Base-by-base conservation (phyloP, 2,113 vertebrate species). In the Coregonus clupeaformis region DNA sequence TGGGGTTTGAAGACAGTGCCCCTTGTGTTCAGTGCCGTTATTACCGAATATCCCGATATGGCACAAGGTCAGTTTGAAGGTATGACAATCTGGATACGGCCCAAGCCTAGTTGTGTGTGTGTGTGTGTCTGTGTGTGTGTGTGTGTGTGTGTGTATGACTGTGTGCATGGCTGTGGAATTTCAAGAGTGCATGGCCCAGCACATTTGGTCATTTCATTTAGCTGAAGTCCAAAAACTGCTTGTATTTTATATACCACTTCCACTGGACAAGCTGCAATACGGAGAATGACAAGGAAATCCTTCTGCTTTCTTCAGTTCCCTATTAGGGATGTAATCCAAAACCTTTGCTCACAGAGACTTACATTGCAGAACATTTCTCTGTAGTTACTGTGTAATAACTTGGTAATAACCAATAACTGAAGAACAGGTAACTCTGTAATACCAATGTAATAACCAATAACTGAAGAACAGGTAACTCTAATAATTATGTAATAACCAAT, bases 71-170 rank as follows among this genome's bases (percentile, higher is more conserved):
- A 30, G 30, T 30, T 5, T 30, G 30, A 5, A 30, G 30, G 30
- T 30, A 30, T 30, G 30, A 30, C 30, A 30, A 30, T 30, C 30
- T 30, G 30, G 30, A 30, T 30, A 30, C 30, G 30, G 30, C 30
- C 29, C 29, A 29, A 29, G 29, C 29, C 29, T 5, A 30, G 30
- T 30, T 36, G 65, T 68, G 66, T 42, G 32, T 42, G 66, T 42
- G 66, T 42, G 22, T 24, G 20, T 71, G 36, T 71, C n/a, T 57
- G 29, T 36, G 65, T 36, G 65, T 68, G 66, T 42, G 32, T 42
- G 66, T 42, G 66, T 6, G 5, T 29, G 14, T 5, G 64, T 27
- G 25, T 18, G 65, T 18, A 14, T 32, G 30, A 36, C 30, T 24
- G 13, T 68, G 36, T 52, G 30, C 68, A 25, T 71, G 52, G 27